Evolutionary conservation across 2,888 invertebrate genomes (phyloP).

Genomic region (Julus scandinavius): DNA sequence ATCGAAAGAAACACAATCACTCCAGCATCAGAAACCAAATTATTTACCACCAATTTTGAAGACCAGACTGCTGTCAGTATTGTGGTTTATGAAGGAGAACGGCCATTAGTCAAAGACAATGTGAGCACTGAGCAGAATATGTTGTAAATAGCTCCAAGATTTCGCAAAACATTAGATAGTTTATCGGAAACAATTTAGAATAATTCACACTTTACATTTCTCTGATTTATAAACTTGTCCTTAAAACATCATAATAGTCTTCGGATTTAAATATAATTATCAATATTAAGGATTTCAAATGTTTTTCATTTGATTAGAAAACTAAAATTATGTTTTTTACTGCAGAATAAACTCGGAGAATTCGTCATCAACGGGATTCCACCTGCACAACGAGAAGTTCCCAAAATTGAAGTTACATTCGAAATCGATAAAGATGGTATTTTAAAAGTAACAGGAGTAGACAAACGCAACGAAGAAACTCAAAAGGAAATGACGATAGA

Average conservation of each 20-base stretch:
- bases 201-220: too few relatives aligned
- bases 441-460: slow-evolving; percentile 68
- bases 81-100: slow-evolving; percentile 38
- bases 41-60: not conserved
- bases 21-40: not conserved
- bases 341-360: slow-evolving; percentile 72
- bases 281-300: too few relatives aligned
- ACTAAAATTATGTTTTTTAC: too few relatives aligned
- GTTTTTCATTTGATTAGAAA: too few relatives aligned
- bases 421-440: slow-evolving; percentile 93
- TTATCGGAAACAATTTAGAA: too few relatives aligned
- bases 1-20: not conserved
- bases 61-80: not conserved
- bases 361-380: slow-evolving; percentile 72
- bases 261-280: too few relatives aligned
- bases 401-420: slow-evolving; percentile 77
- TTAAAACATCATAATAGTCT: too few relatives aligned
- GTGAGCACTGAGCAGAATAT: not conserved
- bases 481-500: slow-evolving; percentile 85
- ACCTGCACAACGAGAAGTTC: slow-evolving; percentile 83
- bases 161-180: too few relatives aligned
- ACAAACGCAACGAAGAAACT: slow-evolving; percentile 73
- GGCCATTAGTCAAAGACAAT: slow-evolving; percentile 2
- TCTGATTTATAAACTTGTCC: too few relatives aligned
- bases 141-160: too few relatives aligned